These are phyloP conservation scores for Drosophila bocki DNA, from an alignment of 1,140 invertebrate species.

Conservation along the genomic window DNA sequence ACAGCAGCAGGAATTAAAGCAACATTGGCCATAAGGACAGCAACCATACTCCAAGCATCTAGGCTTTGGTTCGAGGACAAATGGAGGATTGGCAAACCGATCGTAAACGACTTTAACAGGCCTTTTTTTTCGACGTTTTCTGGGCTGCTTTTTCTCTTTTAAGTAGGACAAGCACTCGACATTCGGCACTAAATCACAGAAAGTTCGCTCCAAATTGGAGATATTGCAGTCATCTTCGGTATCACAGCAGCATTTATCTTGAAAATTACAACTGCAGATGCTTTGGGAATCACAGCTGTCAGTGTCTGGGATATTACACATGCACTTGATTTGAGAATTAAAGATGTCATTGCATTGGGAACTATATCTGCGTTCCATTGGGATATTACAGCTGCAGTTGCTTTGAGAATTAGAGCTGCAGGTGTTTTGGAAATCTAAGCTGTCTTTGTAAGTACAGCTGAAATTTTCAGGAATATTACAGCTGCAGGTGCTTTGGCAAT, in stretches of 20 bases:
- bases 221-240: constrained; percentile 22
- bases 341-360: too few relatives aligned
- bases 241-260: constrained; percentile 7
- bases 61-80: constrained; percentile 43
- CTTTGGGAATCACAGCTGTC: too few relatives aligned
- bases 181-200: constrained; percentile 35
- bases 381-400: too few relatives aligned
- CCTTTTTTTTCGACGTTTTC: constrained; percentile 15
- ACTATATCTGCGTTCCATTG: too few relatives aligned
- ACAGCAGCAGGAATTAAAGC: constrained; percentile 3
- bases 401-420: background rate
- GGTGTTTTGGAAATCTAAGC: background rate
- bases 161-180: constrained; percentile 37
- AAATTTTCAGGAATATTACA: too few relatives aligned
- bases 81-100: constrained; percentile 52
- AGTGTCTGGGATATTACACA: too few relatives aligned
- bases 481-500: too few relatives aligned
- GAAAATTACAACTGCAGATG: background rate
- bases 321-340: too few relatives aligned
- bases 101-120: constrained; percentile 6
- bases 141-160: constrained; percentile 22
- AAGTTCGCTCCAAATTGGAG: constrained; percentile 25
- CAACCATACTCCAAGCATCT: background rate
- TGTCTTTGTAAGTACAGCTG: too few relatives aligned
- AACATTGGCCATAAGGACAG: background rate